These are phyloP conservation scores for Trachythela sp. DNA, from an alignment of 64 coral and sea anemone species.

Conservation along the genomic window DNA sequence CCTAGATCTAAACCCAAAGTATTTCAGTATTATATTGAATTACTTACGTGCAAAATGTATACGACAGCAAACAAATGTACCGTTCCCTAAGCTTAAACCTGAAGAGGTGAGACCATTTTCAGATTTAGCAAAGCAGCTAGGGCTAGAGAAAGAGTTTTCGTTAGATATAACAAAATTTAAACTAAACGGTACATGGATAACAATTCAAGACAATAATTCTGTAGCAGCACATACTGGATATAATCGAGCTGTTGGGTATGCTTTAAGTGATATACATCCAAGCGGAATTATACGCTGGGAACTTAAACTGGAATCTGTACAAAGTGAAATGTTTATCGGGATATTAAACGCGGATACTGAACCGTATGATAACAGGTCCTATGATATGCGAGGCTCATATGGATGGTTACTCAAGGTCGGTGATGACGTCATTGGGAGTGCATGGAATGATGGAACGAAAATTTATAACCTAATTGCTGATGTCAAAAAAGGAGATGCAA, in stretches of 20 bases:
- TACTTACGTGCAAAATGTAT: background rate
- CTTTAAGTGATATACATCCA: background rate
- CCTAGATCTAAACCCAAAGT: constrained; percentile 4
- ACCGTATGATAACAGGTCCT: background rate
- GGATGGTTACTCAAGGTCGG: constrained; percentile 3
- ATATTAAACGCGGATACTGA: background rate
- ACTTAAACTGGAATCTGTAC: background rate
- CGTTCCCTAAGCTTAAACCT: background rate
- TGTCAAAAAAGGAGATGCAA: background rate
- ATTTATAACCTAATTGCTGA: background rate
- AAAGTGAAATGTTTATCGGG: background rate
- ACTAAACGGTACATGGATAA: background rate
- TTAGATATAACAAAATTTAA: background rate
- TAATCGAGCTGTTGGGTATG: background rate
- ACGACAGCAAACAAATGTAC: background rate
- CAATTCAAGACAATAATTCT: background rate
- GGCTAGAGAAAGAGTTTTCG: background rate
- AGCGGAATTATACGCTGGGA: background rate
- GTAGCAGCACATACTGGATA: background rate
- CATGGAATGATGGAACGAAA: background rate
- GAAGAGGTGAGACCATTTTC: background rate
- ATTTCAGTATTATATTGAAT: background rate
- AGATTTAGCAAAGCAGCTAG: background rate
- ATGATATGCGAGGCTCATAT: background rate
- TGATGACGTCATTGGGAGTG: background rate